phyloP scores from a whole-genome alignment of 2,888 invertebrate species.

The Craniophora ligustri region DNA sequence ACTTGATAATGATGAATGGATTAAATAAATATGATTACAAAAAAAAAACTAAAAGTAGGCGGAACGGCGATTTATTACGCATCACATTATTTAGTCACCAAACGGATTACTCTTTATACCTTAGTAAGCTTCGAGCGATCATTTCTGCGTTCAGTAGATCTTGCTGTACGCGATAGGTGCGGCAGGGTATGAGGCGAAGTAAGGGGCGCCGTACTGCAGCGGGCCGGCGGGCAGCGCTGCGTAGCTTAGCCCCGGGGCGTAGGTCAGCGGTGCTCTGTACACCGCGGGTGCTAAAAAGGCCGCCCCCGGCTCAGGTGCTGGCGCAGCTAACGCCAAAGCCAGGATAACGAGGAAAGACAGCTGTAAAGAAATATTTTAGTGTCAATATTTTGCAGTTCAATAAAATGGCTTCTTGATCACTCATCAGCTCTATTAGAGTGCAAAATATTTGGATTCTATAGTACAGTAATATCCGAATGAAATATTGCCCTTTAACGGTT shows the following conservation, averaged over 20 bases:
- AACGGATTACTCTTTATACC: constrained; percentile 23
- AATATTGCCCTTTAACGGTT: no score
- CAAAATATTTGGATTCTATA: no score
- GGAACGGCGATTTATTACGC: constrained; percentile 62
- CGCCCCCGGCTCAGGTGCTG: constrained; percentile 61
- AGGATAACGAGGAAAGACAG: constrained; percentile 59
- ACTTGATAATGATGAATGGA: neutral
- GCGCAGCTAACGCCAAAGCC: constrained; percentile 65
- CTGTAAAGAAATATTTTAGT: constrained; percentile 51
- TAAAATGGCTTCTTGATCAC: no score
- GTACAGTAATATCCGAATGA: no score
- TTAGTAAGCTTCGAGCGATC: constrained; percentile 4
- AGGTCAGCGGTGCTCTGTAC: constrained; percentile 53
- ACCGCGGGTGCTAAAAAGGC: constrained; percentile 43
- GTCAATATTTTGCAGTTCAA: no score
- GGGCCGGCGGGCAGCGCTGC: constrained; percentile 53
- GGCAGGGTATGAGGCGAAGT: constrained; percentile 52
- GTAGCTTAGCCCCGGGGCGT: constrained; percentile 51
- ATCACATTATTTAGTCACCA: constrained; percentile 27
- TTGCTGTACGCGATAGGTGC: constrained; percentile 61
- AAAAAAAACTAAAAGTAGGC: constrained; percentile 52
- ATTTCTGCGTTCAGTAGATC: constrained; percentile 52
- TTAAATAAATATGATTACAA: neutral
- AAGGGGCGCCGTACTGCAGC: constrained; percentile 35
- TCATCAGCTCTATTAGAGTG: no score